Evolutionary conservation across 1,140 invertebrate species (phyloP).

Genomic region (Microplitis mediator): DNA sequence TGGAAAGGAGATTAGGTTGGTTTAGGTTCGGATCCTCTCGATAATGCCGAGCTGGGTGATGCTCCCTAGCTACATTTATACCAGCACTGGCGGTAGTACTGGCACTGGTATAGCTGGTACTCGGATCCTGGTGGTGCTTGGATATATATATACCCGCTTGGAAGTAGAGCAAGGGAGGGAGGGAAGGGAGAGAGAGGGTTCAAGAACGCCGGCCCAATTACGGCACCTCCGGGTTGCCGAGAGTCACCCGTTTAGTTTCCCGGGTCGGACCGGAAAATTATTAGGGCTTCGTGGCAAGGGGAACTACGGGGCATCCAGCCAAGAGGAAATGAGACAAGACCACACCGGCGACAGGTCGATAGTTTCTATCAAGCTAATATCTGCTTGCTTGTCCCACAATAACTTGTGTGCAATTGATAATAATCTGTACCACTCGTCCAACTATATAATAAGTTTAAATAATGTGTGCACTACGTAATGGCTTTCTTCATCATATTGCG

Average conservation of each 20-base stretch:
- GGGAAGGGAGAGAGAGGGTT: not conserved
- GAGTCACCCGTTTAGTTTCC: conserved; percentile 25
- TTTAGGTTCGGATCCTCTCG: conserved; percentile 32
- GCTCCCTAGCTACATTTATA: not conserved
- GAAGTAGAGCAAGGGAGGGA: conserved; percentile 3
- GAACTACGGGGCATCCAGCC: not conserved
- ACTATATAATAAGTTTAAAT: no score
- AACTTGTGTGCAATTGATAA: not conserved
- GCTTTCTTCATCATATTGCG: no score
- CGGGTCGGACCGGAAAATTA: conserved; percentile 35
- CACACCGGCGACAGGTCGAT: conserved; percentile 23
- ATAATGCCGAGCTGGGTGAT: conserved; percentile 24
- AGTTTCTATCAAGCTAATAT: conserved; percentile 20
- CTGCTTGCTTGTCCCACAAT: not conserved
- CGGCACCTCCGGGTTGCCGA: conserved; percentile 17
- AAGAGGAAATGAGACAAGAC: conserved; percentile 14
- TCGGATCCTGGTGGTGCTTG: conserved; percentile 21
- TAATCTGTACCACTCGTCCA: not conserved
- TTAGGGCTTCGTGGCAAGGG: conserved; percentile 24
- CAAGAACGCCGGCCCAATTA: conserved; percentile 32
- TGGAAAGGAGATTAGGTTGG: conserved; percentile 30
- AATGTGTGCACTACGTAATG: no score
- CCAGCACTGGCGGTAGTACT: not conserved
- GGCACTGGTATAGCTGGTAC: no score
- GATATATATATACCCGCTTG: not conserved